Base-by-base conservation (phyloP, 2,888 invertebrate species). In the Liopterus haemorrhoidalis region DNA sequence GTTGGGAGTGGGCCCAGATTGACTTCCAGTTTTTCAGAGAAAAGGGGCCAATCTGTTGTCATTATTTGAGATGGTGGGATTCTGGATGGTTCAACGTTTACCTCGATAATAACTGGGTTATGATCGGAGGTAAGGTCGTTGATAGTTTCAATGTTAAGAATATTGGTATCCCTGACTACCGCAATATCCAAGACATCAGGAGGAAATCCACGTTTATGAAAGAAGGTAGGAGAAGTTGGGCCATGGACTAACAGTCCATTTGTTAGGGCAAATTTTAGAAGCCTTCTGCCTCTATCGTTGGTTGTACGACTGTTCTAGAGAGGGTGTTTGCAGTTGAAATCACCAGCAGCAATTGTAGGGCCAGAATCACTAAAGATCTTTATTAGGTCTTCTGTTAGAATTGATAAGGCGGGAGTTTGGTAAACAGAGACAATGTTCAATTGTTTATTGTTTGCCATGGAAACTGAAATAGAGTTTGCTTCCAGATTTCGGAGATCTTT, bases 171-270 rank as follows among this genome's bases (percentile, higher is more conserved):
- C 21, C 24, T 35, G 24, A 42, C 6, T n/a, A 47, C 38, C 5
- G 32, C 41, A n/a, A 47, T 42, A 19, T 47, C 47, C 9, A 47
- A 19, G 3, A 42, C 25, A 21, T 42, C 38, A 2, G 36, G 46
- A 1, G 6, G 18, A 5, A 22, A 4, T 4, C 36, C 22, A 12
- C 12, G 6, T 5, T 9, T 14, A 8, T 11, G 12, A 18, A 25
- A 38, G 38, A 16, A n/a, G 2, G 38, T 38, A 3, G 38, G 27
- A 25, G 24, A 24, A 8, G 15, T 27, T 1, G 38, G 16, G 2
- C 38, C 25, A 15, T n/a, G 9, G n/a, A 38, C 27, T 8, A 5
- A 9, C 8, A 38, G 27, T n/a, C 27, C 15, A n/a, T 25, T 14
- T 2, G 2, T 25, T 2, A 18, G 15, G 18, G 38, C 38, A 4